phyloP scores from a whole-genome alignment of 2,888 invertebrate species.

The Agrotis ipsilon region DNA sequence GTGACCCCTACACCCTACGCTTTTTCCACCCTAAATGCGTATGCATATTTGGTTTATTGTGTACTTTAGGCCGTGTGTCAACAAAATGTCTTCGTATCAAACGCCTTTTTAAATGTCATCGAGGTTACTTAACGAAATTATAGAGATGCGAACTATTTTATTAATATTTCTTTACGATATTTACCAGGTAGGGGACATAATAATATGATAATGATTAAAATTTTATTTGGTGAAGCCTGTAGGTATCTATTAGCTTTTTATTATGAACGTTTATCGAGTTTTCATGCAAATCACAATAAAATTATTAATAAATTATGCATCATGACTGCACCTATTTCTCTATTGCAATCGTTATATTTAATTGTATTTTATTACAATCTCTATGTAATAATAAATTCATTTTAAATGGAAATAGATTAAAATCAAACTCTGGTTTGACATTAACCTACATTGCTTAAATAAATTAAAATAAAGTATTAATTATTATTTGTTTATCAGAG shows the following conservation, averaged over 20 bases:
- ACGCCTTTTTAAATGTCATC: slow-evolving; percentile 49
- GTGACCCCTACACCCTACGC: slow-evolving; percentile 58
- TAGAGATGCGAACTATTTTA: slow-evolving; percentile 29
- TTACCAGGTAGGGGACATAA: background rate
- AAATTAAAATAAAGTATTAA: slow-evolving; percentile 42
- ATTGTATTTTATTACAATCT: slow-evolving; percentile 52
- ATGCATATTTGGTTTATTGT: slow-evolving; percentile 69
- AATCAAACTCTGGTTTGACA: slow-evolving; percentile 56
- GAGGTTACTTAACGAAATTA: slow-evolving; percentile 16
- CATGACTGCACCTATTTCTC: slow-evolving; percentile 25
- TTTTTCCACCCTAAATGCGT: slow-evolving; percentile 59
- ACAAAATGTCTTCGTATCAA: slow-evolving; percentile 50
- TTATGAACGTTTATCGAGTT: slow-evolving; percentile 6
- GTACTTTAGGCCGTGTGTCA: slow-evolving; percentile 54
- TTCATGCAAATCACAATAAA: slow-evolving; percentile 40
- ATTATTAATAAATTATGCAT: slow-evolving; percentile 33
- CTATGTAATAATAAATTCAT: slow-evolving; percentile 39
- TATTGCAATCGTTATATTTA: slow-evolving; percentile 23
- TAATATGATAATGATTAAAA: background rate
- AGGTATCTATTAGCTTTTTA: background rate
- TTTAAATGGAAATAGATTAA: slow-evolving; percentile 50
- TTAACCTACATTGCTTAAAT: slow-evolving; percentile 65
- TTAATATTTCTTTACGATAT: slow-evolving; percentile 29
- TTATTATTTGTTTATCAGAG: slow-evolving; percentile 59
- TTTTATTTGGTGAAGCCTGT: background rate